Evolutionary conservation across 2,797 vertebrate species (phyloP).

Genomic region (Glyptemys insculpta): DNA sequence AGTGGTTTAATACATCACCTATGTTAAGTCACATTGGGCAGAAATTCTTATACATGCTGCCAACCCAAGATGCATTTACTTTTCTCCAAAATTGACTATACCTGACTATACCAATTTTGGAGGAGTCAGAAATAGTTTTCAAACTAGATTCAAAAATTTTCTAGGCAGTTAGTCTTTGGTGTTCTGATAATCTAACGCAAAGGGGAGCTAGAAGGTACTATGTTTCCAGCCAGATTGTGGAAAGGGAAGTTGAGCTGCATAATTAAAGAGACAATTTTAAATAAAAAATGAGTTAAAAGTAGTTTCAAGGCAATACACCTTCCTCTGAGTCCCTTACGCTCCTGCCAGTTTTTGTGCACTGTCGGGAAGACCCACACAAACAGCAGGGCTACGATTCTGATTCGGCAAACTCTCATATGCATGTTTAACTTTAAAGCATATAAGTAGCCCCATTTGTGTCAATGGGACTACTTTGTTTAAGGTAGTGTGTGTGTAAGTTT

Average conservation of each 20-base stretch:
- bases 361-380: neutral
- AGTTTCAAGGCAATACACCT: neutral
- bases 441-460: neutral
- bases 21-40: neutral
- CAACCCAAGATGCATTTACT: neutral
- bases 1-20: neutral
- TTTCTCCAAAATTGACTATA: neutral
- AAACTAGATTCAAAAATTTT: neutral
- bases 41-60: neutral
- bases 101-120: neutral
- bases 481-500: accelerated
- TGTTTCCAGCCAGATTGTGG: neutral
- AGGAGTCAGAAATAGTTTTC: neutral
- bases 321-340: neutral
- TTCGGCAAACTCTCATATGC: neutral
- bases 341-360: neutral
- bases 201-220: neutral
- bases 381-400: neutral
- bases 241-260: neutral
- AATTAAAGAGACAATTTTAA: neutral
- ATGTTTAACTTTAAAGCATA: neutral
- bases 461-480: accelerated
- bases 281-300: neutral
- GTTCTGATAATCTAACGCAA: neutral
- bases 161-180: neutral